These are phyloP conservation scores for Drosophila arawakana DNA, from an alignment of 1,140 invertebrate species.

Conservation along the genomic window DNA sequence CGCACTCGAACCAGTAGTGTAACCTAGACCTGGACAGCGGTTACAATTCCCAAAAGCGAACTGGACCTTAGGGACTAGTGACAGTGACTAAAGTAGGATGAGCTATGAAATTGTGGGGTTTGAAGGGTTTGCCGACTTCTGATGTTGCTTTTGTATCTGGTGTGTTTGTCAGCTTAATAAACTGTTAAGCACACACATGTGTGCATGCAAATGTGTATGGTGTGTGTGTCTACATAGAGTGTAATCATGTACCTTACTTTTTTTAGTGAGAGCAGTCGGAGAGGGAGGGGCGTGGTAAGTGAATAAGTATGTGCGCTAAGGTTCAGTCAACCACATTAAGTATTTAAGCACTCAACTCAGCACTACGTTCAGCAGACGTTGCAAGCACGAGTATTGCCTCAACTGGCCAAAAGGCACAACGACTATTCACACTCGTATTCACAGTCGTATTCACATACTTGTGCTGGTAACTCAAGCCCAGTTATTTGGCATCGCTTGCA, in stretches of 20 bases:
- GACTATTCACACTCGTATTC: neutral
- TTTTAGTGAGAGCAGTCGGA: conserved; percentile 10
- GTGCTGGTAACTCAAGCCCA: conserved; percentile 13
- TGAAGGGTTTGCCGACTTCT: conserved; percentile 2
- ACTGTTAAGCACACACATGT: conserved; percentile 21
- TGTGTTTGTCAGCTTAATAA: conserved; percentile 59
- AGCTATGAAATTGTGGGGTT: conserved; percentile 40
- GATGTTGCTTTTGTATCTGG: neutral
- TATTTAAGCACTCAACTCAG: conserved; percentile 80
- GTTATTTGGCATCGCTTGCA: conserved; percentile 29
- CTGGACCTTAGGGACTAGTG: conserved; percentile 19
- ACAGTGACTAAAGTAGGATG: conserved; percentile 61
- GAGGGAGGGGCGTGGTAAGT: conserved; percentile 40
- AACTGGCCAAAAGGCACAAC: neutral
- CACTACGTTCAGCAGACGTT: conserved; percentile 57
- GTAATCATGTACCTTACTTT: conserved; percentile 4
- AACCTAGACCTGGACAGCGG: conserved; percentile 24
- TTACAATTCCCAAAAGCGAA: neutral
- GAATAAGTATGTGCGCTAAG: conserved; percentile 77
- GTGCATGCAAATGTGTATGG: neutral
- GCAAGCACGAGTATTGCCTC: conserved; percentile 35
- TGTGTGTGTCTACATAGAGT: conserved; percentile 8
- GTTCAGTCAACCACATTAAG: conserved; percentile 81
- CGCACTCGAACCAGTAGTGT: conserved; percentile 9
- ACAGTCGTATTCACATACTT: neutral